Evolutionary conservation across 2,797 vertebrate genomes (phyloP), one percentile per base, ranked within the genome.

Genomic region (Alfaro cultratus): DNA sequence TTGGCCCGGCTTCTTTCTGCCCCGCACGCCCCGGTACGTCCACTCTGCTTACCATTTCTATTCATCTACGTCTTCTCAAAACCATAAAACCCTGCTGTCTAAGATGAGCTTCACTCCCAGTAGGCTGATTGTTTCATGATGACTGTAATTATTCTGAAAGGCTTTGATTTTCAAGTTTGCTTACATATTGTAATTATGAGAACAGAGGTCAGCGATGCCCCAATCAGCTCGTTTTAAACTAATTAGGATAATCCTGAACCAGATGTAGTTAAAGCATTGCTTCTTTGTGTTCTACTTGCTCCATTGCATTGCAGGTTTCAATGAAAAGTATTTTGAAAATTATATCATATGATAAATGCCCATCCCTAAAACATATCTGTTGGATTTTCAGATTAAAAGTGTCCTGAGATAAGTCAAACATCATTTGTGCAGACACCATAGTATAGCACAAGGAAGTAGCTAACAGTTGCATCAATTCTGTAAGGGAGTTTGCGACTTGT

Each of bases 1-100:
- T 87, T 64, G 91, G 94, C 67, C 90, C 84, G 0, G 93, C 94
- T 85, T 89, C 95, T 15, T 96, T 97, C 73, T 99, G 98, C 83
- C 96, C 96, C 0, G 0, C 13, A 0, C 46, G 34, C 68, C 81
- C 87, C 0, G 89, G 92, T 94, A 87, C 0, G 88, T 76, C 13
- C 74, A 10, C 16, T 0, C 46, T 76, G 39, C 26, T 70, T 43
- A 43, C 26, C 21, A 0, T n/a, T 70, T 45, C 68, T 70, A n/a
- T 70, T 70, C 6, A 15, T n/a, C 23, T n/a, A n/a, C 5, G 1
- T 45, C 12, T 70, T 70, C 41, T 12, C 39, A 43, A 43, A 70
- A 43, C 0, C 0, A 8, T 10, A 43, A 70, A 21, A 43, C 67
- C 23, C 39, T 41, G 23, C 26, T 49, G 1, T 79, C 71, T 39